phyloP scores from a whole-genome alignment of 2,113 vertebrate genomes.

The Prionailurus viverrinus region DNA sequence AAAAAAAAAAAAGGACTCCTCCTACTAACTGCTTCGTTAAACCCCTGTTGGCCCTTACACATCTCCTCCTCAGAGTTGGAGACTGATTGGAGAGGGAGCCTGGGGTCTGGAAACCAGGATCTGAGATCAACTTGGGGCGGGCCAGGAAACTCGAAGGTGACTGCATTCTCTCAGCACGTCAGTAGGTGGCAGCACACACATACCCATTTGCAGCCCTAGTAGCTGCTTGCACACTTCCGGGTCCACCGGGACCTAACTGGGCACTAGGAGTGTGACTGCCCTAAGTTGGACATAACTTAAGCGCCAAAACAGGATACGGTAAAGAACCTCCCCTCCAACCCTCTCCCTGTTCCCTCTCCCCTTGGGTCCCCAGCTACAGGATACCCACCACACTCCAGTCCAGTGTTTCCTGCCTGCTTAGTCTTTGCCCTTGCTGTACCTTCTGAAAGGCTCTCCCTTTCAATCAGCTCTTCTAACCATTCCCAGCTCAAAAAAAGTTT shows the following conservation, averaged over 20 bases:
- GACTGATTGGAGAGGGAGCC: not conserved
- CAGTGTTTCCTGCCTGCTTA: not conserved
- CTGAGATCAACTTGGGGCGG: accelerated
- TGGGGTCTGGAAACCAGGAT: not conserved
- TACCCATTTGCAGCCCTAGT: not conserved
- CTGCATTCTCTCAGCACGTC: not conserved
- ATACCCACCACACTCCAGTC: not conserved
- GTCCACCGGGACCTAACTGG: not conserved
- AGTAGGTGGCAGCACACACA: conserved; percentile 65
- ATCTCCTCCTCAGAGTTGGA: not conserved
- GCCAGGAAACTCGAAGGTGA: not conserved
- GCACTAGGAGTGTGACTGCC: not conserved
- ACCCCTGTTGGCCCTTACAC: too few relatives aligned
- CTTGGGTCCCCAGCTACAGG: not conserved
- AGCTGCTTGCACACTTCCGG: accelerated
- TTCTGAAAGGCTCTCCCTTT: not conserved
- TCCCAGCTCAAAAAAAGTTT: not conserved
- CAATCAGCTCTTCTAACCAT: not conserved
- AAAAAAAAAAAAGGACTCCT: too few relatives aligned
- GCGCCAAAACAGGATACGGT: not conserved
- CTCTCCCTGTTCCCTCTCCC: not conserved
- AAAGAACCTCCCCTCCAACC: not conserved
- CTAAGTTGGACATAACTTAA: not conserved
- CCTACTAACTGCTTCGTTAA: not conserved
- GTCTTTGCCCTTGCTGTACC: not conserved